phyloP scores from a whole-genome alignment of 2,797 vertebrate species.

The Clarias fuscus region DNA sequence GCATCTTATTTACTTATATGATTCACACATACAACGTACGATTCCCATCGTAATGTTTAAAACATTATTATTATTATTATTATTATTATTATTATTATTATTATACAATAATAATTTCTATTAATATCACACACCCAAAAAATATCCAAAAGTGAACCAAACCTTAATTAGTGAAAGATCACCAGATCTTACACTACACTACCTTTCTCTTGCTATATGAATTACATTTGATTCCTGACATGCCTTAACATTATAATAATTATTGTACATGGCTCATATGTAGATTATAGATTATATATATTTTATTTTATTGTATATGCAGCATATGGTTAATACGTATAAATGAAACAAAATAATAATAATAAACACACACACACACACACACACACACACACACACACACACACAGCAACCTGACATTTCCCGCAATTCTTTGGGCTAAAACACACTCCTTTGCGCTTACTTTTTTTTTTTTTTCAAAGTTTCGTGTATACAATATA shows the following conservation, averaged over 20 bases:
- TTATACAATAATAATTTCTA: too few species aligned
- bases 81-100: not conserved
- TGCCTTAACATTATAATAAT: too few species aligned
- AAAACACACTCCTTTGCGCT: not conserved
- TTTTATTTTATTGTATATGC: too few species aligned
- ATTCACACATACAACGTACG: not conserved
- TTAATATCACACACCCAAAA: not conserved
- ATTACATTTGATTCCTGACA: slow-evolving; percentile 1
- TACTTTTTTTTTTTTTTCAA: too few species aligned
- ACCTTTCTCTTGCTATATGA: too few species aligned
- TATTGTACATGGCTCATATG: too few species aligned
- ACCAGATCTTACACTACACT: too few species aligned
- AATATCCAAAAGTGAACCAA: too few species aligned
- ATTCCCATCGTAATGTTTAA: not conserved
- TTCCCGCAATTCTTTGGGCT: not conserved
- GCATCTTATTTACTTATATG: not conserved
- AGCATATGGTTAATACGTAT: not conserved
- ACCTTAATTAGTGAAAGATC: too few species aligned
- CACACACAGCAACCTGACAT: not conserved
- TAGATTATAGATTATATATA: too few species aligned
- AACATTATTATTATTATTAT: not conserved
- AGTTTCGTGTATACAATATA: too few species aligned
- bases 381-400: too few species aligned
- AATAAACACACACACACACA: not conserved
- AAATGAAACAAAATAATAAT: not conserved